These are phyloP conservation scores for Dusona sp. DNA, from an alignment of 2,888 invertebrate species.

Conservation along the genomic window DNA sequence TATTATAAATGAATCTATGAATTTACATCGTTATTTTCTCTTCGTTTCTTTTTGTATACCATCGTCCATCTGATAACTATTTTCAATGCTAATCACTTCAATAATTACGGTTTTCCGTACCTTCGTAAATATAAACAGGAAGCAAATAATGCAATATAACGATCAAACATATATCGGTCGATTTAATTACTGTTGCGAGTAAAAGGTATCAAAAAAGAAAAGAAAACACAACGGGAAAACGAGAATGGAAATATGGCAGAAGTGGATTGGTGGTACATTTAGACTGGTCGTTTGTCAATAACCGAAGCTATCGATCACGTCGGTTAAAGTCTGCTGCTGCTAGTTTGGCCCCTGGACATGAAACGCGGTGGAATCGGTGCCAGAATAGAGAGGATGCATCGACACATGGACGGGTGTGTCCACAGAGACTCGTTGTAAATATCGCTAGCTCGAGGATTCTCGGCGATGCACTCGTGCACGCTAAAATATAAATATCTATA, in stretches of 20 bases:
- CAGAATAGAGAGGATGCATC: conserved; percentile 53
- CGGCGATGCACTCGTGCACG: conserved; percentile 27
- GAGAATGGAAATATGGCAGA: conserved; percentile 35
- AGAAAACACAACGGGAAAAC: conserved; percentile 22
- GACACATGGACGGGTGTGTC: conserved; percentile 56
- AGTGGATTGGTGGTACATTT: conserved; percentile 55
- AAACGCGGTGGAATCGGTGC: conserved; percentile 37
- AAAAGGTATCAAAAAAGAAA: neutral
- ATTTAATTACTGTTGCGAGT: conserved; percentile 22
- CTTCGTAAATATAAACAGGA: conserved; percentile 22
- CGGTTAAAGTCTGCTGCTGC: conserved; percentile 24
- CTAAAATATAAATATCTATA: conserved; percentile 1
- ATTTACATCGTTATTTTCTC: neutral
- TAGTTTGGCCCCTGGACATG: conserved; percentile 37
- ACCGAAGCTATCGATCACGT: conserved; percentile 65
- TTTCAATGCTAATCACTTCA: neutral
- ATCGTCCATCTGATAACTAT: conserved; percentile 2
- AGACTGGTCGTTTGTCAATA: conserved; percentile 62
- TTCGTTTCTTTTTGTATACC: neutral
- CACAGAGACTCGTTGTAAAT: conserved; percentile 64
- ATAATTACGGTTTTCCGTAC: conserved; percentile 7
- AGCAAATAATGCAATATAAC: conserved; percentile 30
- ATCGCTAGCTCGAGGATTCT: conserved; percentile 43
- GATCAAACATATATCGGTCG: neutral
- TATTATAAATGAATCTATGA: conserved; percentile 6